Conservation (phyloP, 2,888 invertebrate species). For the Leucophenga maculata region DNA sequence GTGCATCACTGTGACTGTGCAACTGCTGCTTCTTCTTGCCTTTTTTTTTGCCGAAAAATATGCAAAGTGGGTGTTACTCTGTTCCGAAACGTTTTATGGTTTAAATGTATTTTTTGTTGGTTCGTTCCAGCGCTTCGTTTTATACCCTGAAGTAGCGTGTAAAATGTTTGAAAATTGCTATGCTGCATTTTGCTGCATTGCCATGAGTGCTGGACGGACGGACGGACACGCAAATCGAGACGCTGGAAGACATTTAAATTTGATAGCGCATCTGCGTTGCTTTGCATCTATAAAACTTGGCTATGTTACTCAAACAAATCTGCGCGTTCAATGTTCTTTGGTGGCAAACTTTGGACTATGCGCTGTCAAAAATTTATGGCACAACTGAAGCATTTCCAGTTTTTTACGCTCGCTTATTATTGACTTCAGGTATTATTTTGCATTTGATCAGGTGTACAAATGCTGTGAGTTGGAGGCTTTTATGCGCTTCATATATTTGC, state of each 20-base stretch:
- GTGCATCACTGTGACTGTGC: background rate
- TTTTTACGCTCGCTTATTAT: no score
- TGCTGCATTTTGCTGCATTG: constrained; percentile 32
- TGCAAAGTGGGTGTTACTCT: constrained; percentile 40
- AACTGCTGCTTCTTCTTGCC: background rate
- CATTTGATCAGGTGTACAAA: no score
- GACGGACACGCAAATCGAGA: no score
- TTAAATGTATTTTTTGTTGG: background rate
- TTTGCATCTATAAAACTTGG: no score
- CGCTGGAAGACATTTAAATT: no score
- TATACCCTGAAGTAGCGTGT: constrained; percentile 45
- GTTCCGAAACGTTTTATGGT: constrained; percentile 11
- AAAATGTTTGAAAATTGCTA: constrained; percentile 46
- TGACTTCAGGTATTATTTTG: no score
- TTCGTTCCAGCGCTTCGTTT: background rate
- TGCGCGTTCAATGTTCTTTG: background rate
- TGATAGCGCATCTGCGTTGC: no score
- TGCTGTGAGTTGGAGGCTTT: no score
- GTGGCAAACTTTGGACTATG: background rate
- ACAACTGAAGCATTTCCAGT: background rate
- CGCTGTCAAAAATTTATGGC: background rate
- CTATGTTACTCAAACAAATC: background rate
- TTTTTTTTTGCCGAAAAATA: constrained; percentile 9
- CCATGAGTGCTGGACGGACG: no score
- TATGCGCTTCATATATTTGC: no score